Base-by-base conservation (phyloP, 92 coral and sea anemone species). In the Phenganax stokvisi region DNA sequence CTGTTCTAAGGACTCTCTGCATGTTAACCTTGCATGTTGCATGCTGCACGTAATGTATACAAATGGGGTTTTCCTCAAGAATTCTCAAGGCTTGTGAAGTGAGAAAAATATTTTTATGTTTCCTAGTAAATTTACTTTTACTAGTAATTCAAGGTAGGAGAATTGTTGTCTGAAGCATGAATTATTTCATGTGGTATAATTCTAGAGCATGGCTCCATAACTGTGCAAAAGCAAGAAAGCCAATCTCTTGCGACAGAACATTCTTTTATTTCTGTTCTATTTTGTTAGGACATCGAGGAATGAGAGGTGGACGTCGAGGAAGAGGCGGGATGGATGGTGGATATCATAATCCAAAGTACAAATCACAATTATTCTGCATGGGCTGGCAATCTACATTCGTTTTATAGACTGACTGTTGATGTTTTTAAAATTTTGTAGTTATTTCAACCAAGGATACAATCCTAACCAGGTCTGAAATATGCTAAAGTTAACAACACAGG, bases 21-120 rank as follows among this genome's bases (percentile, higher is more conserved):
- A 79, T 60, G 69, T 79, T 67, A 44, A 79, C 72, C 83, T 79
- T 79, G 83, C 83, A 79, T 79, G 83, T 79, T 79, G 83, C 83
- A 79, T 79, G 83, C 69, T 62, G 56, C 69, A 37, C 56, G 37
- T 63, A 47, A 51, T 65, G 62, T 63, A 27, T 75, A 57, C 47
- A 37, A 37, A 64, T 44, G 16, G 51, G 27, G 56, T 55, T 31
- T 54, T 8, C 51, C n/a, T 13, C 10, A 37, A 57, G 81, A 56
- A 76, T 76, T 57, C 71, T 3, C 60, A 44, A 28, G 66, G 31
- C 30, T 28, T 25, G 5, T 60, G 29, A 61, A 59, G 54, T 6
- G 57, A 74, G 28, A 13, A 10, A 52, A 30, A 17, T 20, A 56
- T 65, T 62, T 72, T 74, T 79, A 37, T 37, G 5, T 37, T 20